Base-by-base conservation (phyloP, 2,888 invertebrate species). In the Piscicola geometra region DNA sequence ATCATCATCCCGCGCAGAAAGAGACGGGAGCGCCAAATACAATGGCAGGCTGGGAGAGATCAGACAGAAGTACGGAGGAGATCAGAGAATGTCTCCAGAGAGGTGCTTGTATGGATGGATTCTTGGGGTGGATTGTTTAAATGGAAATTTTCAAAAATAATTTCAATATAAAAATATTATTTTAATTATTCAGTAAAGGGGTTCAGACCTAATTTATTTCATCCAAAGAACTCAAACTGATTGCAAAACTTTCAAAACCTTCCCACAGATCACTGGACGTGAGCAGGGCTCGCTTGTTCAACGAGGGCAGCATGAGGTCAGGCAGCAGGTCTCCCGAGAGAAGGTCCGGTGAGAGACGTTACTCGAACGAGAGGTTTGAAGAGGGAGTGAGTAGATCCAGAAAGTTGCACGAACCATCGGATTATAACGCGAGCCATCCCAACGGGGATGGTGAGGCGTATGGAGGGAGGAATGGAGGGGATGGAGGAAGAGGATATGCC, bases 311-410 rank as follows among this genome's bases (percentile, higher is more conserved):
- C 50, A 47, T 47, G n/a, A 56, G 25, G 25, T 56, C 60, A 56
- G n/a, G 60, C 60, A 56, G 60, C n/a, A 56, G 60, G n/a, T 56
- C 60, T 56, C 60, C 60, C 5, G 60, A 56, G 25, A 5, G 60
- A 5, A 15, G 3, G 3, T 5, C 60, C 25, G 3, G 60, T 5
- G 60, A 56, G 25, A 56, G 60, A 56, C 21, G 25, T 25, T 56
- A 56, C 60, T 56, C 60, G 25, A 56, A 56, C 25, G 60, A 56
- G 15, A 41, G 41, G 41, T 5, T 41, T 9, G 41, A 41, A 5
- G 41, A 41, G 41, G 15, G 5, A 15, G 15, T 41, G 41, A 41
- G 15, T 41, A 5, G 41, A 9, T 41, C 41, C 15, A 41, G 41
- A 41, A 41, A 41, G 41, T 41, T 9, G 9, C 41, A 41, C 9